These are phyloP conservation scores for Polyommatus iphigenia DNA, from an alignment of 2,888 invertebrate species.

Conservation along the genomic window DNA sequence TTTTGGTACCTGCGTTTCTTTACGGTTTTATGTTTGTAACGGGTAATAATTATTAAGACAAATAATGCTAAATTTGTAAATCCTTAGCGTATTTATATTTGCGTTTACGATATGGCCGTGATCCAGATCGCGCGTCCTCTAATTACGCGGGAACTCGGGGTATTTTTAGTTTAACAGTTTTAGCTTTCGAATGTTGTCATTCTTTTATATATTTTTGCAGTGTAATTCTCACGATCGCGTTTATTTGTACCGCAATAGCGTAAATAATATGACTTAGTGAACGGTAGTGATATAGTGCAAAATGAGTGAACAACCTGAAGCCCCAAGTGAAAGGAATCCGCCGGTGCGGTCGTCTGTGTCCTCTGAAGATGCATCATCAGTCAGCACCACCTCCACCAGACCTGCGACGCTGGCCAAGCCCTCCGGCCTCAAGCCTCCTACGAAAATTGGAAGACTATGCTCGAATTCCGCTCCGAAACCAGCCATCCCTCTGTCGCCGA, in stretches of 20 bases:
- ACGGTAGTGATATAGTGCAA: slow-evolving; percentile 51
- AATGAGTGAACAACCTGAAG: slow-evolving; percentile 70
- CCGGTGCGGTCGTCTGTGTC: slow-evolving; percentile 61
- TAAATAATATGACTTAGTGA: slow-evolving; percentile 34
- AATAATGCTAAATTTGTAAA: slow-evolving; percentile 41
- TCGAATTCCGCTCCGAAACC: slow-evolving; percentile 83
- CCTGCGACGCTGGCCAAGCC: slow-evolving; percentile 75
- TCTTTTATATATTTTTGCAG: slow-evolving; percentile 46
- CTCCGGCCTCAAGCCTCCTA: slow-evolving; percentile 82
- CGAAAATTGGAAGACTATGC: slow-evolving; percentile 85
- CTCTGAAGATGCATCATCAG: slow-evolving; percentile 58
- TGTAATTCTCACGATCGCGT: neutral
- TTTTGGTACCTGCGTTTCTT: neutral
- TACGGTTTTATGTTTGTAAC: neutral
- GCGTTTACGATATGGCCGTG: slow-evolving; percentile 66
- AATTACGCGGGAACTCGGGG: slow-evolving; percentile 76
- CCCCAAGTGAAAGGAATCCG: slow-evolving; percentile 49
- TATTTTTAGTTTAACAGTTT: slow-evolving; percentile 72
- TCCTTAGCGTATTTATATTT: slow-evolving; percentile 54
- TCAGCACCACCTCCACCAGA: slow-evolving; percentile 57
- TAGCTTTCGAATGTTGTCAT: slow-evolving; percentile 46
- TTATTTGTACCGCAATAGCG: slow-evolving; percentile 10
- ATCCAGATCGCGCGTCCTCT: slow-evolving; percentile 74
- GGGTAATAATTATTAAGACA: slow-evolving; percentile 27
- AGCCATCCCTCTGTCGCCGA: slow-evolving; percentile 82